Percentiles rank a stretch among this genome's conserved stretches.
Evolutionary conservation across 1,140 invertebrate species (phyloP).

Genomic region (Drosophila burlai): DNA sequence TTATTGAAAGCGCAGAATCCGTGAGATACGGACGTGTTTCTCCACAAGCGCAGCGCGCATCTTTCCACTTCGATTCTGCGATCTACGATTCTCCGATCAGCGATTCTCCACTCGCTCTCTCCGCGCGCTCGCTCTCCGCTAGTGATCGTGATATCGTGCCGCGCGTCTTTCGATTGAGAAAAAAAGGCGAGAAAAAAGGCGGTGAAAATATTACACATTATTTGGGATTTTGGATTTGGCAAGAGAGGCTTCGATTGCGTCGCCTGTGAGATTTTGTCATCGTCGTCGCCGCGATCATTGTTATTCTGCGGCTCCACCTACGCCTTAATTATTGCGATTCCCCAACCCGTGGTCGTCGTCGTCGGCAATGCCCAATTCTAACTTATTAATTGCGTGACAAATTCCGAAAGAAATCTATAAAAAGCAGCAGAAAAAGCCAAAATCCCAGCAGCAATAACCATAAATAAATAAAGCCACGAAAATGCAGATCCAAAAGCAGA

Average conservation of each 20-base stretch:
- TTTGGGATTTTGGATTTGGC: constrained; percentile 60
- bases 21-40: constrained; percentile 80
- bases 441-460: constrained; percentile 13
- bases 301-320: constrained; percentile 73
- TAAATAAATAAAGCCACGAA: constrained; percentile 33
- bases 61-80: constrained; percentile 34
- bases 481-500: constrained; percentile 54
- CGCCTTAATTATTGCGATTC: constrained; percentile 70
- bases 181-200: constrained; percentile 40
- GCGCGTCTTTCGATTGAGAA: constrained; percentile 71
- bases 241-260: constrained; percentile 43
- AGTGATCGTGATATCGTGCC: constrained; percentile 77
- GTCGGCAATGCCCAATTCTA: constrained; percentile 80
- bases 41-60: constrained; percentile 70
- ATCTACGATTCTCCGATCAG: constrained; percentile 12
- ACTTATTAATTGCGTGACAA: constrained; percentile 71
- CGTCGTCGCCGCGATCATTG: constrained; percentile 45
- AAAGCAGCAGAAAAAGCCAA: constrained; percentile 9
- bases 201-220: constrained; percentile 75
- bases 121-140: constrained; percentile 9
- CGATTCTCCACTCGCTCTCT: constrained; percentile 28
- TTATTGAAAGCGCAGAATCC: constrained; percentile 82
- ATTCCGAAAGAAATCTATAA: constrained; percentile 26
- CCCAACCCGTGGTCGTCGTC: constrained; percentile 23
- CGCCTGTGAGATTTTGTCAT: constrained; percentile 57